Percentiles rank a stretch among this genome's conserved stretches.
Conservation (phyloP, 2,888 invertebrate genomes). For the Lochmaea crataegi region DNA sequence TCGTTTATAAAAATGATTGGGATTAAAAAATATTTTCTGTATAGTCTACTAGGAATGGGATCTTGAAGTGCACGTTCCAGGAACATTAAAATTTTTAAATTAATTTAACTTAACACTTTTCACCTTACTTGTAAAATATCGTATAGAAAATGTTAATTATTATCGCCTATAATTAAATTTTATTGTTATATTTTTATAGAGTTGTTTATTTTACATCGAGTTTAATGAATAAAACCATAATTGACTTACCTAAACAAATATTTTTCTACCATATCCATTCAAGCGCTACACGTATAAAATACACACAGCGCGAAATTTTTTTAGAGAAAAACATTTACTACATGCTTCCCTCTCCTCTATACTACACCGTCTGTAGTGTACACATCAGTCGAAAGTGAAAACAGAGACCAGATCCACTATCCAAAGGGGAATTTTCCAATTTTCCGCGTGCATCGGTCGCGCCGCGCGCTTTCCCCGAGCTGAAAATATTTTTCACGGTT, state of each 20-base stretch:
- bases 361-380: not conserved
- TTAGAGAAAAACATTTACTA: constrained; percentile 10
- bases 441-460: constrained; percentile 23
- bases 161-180: no score
- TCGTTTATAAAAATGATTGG: no score
- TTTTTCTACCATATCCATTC: not conserved
- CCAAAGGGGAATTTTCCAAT: constrained; percentile 18
- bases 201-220: no score
- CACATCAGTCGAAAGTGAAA: constrained; percentile 16
- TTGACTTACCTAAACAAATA: constrained; percentile 13
- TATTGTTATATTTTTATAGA: no score
- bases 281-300: not conserved
- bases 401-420: not conserved
- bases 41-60: no score
- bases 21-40: no score
- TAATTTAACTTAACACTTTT: no score
- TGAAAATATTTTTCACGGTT: constrained; percentile 25
- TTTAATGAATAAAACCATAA: no score
- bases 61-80: no score
- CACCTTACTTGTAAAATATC: no score
- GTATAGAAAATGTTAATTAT: no score
- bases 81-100: no score
- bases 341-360: constrained; percentile 14
- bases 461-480: constrained; percentile 20
- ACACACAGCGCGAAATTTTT: constrained; percentile 30